Base-by-base conservation (phyloP, 2,113 vertebrate species). In the Hippoglossus stenolepis region DNA sequence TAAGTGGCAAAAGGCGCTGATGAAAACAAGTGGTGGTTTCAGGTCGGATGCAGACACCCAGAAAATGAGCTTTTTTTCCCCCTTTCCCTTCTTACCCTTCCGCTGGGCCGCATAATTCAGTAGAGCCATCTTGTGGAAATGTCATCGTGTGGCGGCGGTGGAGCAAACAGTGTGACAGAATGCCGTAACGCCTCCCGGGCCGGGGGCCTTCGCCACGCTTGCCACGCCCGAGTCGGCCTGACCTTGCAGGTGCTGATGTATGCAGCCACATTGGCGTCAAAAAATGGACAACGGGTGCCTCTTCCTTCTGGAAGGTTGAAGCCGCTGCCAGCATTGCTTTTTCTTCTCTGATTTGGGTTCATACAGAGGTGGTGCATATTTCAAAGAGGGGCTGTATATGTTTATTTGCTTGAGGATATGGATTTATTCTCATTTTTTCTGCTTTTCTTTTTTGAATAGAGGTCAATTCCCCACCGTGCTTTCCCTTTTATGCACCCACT, bases 21-120 rank as follows among this genome's bases (percentile, higher is more conserved):
- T 93, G 92, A 92, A 94, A 93, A 94, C 90, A 92, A 93, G 93
- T 92, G 87, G 86, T 57, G 86, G 86, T 89, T 93, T 93, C 87
- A 88, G 93, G 93, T 92, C 85, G 76, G 79, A 86, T 72, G 89
- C 90, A 93, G 91, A 92, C 87, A 91, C 90, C 89, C 89, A 93
- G 90, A 92, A 93, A 91, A 93, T 93, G 90, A 94, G 91, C 88
- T 89, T 69, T 75, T 45, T 59, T 11, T 59, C 65, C 75, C 64
- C 71, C 73, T 85, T 86, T 85, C 78, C 89, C 88, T 88, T 89
- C 82, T 85, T 86, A 88, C 87, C 87, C 82, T 90, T 90, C 90
- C 72, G 76, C 83, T 86, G 86, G 88, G 89, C 84, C 72, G 79
- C 88, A 92, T 92, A 90, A 93, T 92, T 92, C 87, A 91, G 85